These are phyloP conservation scores for Synergus itoensis DNA, from an alignment of 2,888 invertebrate species.

Conservation along the genomic window DNA sequence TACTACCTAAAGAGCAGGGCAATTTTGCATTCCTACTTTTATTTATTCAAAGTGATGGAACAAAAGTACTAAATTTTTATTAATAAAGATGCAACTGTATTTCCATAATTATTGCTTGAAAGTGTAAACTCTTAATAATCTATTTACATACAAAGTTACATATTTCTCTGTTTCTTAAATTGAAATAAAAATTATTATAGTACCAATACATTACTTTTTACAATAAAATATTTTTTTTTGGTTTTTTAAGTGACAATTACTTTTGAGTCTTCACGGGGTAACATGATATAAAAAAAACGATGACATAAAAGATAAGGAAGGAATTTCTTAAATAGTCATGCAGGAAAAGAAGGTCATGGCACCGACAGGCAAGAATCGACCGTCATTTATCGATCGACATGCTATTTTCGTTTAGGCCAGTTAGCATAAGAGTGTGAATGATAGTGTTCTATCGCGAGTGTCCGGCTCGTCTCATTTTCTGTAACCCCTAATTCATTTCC, in stretches of 20 bases:
- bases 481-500: not conserved
- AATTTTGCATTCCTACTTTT: not conserved
- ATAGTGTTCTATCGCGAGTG: constrained; percentile 47
- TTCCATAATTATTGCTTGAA: too few relatives aligned
- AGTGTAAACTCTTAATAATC: too few relatives aligned
- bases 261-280: not conserved
- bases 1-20: not conserved
- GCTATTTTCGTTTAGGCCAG: constrained; percentile 57
- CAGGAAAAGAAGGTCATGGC: constrained; percentile 40
- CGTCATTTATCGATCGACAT: constrained; percentile 55
- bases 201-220: too few relatives aligned
- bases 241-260: not conserved
- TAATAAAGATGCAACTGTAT: too few relatives aligned
- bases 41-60: not conserved
- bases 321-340: constrained; percentile 23
- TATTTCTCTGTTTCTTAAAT: too few relatives aligned
- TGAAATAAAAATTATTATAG: too few relatives aligned
- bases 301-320: not conserved
- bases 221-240: too few relatives aligned
- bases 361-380: constrained; percentile 47
- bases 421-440: constrained; percentile 54
- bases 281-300: not conserved
- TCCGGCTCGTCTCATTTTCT: constrained; percentile 19
- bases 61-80: too few relatives aligned
- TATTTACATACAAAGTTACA: too few relatives aligned